A percentile compares a stretch with the other conserved stretches of the same genome.
Conservation (phyloP, 2,888 invertebrate genomes). For the Bombyx huttoni region DNA sequence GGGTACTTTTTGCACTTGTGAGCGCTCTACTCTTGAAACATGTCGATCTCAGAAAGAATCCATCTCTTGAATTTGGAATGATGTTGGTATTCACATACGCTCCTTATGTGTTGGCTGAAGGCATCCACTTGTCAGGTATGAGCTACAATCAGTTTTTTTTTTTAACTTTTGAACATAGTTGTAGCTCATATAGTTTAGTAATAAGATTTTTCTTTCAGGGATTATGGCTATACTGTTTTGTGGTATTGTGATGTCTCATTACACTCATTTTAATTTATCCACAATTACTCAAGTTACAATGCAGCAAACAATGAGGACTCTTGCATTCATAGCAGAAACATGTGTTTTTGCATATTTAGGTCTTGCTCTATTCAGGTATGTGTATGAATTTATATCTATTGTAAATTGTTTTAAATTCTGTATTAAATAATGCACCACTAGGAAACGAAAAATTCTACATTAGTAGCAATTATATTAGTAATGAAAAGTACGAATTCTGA, state of each 20-base stretch:
- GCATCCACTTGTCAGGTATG: slow-evolving; percentile 90
- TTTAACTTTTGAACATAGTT: neutral
- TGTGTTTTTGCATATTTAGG: slow-evolving; percentile 99
- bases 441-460: too few species aligned
- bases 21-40: slow-evolving; percentile 95
- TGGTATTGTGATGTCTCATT: slow-evolving; percentile 99
- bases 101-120: slow-evolving; percentile 98
- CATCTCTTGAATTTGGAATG: slow-evolving; percentile 97
- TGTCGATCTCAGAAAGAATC: slow-evolving; percentile 96
- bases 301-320: slow-evolving; percentile 97
- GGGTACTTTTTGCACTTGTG: slow-evolving; percentile 93
- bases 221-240: slow-evolving; percentile 99
- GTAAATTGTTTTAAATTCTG: too few species aligned
- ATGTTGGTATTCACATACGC: slow-evolving; percentile 99
- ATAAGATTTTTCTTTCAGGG: slow-evolving; percentile 68
- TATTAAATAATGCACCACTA: neutral
- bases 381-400: too few species aligned
- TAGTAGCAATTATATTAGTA: too few species aligned
- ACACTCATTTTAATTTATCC: slow-evolving; percentile 97
- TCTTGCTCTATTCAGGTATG: slow-evolving; percentile 79
- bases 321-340: slow-evolving; percentile 98
- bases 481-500: too few species aligned
- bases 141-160: slow-evolving; percentile 3
- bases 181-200: neutral
- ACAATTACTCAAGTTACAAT: slow-evolving; percentile 99